Evolutionary conservation across 2,888 invertebrate genomes (phyloP).

Genomic region (Synergus umbraculus): DNA sequence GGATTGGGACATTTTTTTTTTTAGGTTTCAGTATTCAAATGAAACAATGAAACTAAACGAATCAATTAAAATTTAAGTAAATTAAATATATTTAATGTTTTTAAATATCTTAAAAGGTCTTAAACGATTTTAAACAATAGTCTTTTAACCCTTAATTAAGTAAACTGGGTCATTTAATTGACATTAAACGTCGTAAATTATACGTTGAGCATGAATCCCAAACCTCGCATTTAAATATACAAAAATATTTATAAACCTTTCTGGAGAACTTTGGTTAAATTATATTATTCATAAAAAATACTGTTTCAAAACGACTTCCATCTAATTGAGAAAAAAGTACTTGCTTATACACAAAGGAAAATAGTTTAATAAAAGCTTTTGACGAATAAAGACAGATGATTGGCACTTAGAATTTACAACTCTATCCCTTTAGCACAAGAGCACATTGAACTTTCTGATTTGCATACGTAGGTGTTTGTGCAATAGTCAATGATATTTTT

Average conservation of each 20-base stretch:
- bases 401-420: constrained; percentile 25
- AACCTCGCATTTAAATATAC: no score
- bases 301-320: neutral
- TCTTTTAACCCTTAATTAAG: no score
- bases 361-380: constrained; percentile 28
- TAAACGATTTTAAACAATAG: no score
- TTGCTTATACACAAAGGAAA: neutral
- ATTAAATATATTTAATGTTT: no score
- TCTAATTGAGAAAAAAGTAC: neutral
- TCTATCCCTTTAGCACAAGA: constrained; percentile 2
- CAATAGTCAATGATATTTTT: constrained; percentile 8
- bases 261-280: no score
- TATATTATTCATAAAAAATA: neutral
- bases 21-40: neutral
- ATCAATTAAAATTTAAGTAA: no score
- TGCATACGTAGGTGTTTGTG: constrained; percentile 29
- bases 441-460: constrained; percentile 24
- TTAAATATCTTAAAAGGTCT: no score
- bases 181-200: no score
- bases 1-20: neutral
- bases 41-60: no score
- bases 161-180: no score
- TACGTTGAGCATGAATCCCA: no score
- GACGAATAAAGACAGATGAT: constrained; percentile 34
- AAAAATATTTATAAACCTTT: no score